Base-by-base conservation (phyloP, 2,797 vertebrate genomes). In the Philypnodon macrostomus region DNA sequence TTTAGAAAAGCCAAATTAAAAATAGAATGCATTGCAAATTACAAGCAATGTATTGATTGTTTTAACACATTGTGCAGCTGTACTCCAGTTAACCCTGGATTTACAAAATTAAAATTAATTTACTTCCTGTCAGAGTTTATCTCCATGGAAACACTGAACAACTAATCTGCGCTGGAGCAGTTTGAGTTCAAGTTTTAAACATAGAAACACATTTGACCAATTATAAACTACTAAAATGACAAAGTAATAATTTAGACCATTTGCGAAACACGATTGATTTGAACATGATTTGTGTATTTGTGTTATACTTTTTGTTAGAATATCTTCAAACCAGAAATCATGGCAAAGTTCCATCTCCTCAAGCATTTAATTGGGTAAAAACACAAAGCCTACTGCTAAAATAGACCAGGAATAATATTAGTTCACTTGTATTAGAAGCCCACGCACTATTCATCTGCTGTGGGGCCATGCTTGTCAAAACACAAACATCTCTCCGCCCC, bases 391-490 rank as follows among this genome's bases (percentile, higher is more conserved):
- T 26, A 24, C 33, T 27, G 37, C 29, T 48, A 34, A 72, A 58
- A 69, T 23, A 70, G 32, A 57, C 37, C 36, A 13, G 19, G 37
- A 39, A 32, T 9, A 21, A n/a, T 45, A 47, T 47, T 60, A 60
- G 49, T 49, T 68, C 36, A 40, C 27, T 32, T 24, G 51, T 58
- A 60, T 53, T 35, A 58, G 53, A 3, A 52, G 45, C 69, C 59
- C 55, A 70, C 47, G 5, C 42, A 40, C 18, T 39, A 63, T 45
- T 55, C 37, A 46, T 42, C 49, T 53, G 50, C 47, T 53, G 39
- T 19, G 65, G 58, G 29, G 42, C 26, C 47, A 52, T 37, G 36
- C 29, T 34, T 71, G 36, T 72, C 42, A 62, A 62, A 68, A 55
- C 39, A 61, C 41, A 47, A 53, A 67, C 27, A 53, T 58, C 33